Percentiles rank a stretch among this genome's conserved stretches.
phyloP scores from a whole-genome alignment of 2,797 vertebrate genomes.

The Nyctibius grandis region DNA sequence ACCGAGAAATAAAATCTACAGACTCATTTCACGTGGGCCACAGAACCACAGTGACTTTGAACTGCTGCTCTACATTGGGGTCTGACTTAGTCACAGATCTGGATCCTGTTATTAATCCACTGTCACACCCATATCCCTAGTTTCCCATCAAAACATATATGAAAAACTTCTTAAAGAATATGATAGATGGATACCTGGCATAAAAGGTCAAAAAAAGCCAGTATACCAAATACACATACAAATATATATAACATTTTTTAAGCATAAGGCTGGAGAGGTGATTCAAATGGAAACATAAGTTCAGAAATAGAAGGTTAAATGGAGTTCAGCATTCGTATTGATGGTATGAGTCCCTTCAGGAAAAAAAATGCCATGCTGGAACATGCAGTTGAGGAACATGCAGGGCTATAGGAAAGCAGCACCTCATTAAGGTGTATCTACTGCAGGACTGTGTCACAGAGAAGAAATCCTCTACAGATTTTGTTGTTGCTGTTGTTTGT shows the following conservation, averaged over 20 bases:
- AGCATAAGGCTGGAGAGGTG: neutral
- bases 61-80: neutral
- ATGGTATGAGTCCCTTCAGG: neutral
- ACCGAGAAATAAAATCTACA: neutral
- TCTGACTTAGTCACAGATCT: neutral
- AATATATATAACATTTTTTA: neutral
- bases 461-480: neutral
- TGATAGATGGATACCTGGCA: neutral
- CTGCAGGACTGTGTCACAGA: neutral
- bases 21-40: neutral
- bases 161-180: neutral
- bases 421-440: neutral
- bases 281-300: neutral
- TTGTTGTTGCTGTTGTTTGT: neutral
- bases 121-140: neutral
- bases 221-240: neutral
- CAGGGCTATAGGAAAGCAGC: neutral
- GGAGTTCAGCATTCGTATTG: neutral
- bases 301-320: neutral
- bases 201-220: neutral
- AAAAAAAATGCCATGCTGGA: neutral
- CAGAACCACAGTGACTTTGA: neutral
- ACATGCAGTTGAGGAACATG: neutral
- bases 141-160: neutral
- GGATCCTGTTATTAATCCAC: neutral